Evolutionary conservation across 2,888 invertebrate genomes (phyloP), one percentile per base, ranked within the genome.

Genomic region (Drosophila paramelanica): DNA sequence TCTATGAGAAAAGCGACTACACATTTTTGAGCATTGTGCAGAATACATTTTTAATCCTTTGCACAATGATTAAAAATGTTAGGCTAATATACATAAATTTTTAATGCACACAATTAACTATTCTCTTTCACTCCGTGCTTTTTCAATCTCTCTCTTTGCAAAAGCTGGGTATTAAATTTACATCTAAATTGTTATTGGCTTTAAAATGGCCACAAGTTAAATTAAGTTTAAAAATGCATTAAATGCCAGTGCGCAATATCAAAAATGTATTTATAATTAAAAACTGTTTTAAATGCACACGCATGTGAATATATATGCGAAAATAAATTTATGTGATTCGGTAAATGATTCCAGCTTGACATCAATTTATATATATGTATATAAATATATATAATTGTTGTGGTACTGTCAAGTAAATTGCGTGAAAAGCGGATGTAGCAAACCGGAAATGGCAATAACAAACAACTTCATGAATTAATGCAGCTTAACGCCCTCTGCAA

Each of bases 401-500:
- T 46, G 58, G 23, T 67, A 42, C 51, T 57, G 68, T 65, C 68
- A 61, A 31, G 45, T 62, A 60, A 60, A 73, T 64, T 68, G 88
- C 69, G 80, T 65, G 80, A 69, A 67, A 78, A 78, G 64, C 85
- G 84, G 88, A 89, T 84, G 66, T 69, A 49, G 69, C 57, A 67
- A 81, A 61, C 86, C 88, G 85, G 85, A 88, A 81, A 85, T 72
- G 73, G 73, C 73, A 81, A 88, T 79, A 82, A 85, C 77, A 81
- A 77, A 66, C 64, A 77, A 69, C 60, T 70, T 70, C 82, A 81
- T 81, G 88, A 79, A 89, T 81, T 88, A 88, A 88, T 75, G 74
- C 62, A 71, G 67, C 77, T 55, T 73, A 53, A 43, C 47, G 60
- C 45, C 64, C 52, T 45, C 17, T n/a, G 52, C 43, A 52, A 87